Evolutionary conservation across 2,888 invertebrate species (phyloP).

Genomic region (Nomada fabriciana): DNA sequence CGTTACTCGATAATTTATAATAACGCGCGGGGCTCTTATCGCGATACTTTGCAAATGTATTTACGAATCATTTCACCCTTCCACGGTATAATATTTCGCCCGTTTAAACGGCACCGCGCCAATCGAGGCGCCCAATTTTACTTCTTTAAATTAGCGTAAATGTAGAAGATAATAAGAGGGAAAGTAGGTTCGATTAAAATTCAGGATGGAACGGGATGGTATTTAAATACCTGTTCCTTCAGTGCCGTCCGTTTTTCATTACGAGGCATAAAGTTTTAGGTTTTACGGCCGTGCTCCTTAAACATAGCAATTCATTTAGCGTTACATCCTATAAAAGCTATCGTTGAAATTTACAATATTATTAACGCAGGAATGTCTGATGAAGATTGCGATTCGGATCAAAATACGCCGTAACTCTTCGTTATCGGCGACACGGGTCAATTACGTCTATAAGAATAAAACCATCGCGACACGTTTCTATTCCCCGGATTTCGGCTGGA

Average conservation of each 20-base stretch:
- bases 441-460: slow-evolving; percentile 31
- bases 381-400: slow-evolving; percentile 20
- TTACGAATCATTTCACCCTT: no score
- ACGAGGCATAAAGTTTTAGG: slow-evolving; percentile 29
- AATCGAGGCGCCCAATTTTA: neutral
- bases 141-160: neutral
- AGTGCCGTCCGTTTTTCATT: neutral
- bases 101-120: neutral
- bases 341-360: slow-evolving; percentile 32
- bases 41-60: no score
- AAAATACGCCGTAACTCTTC: slow-evolving; percentile 30
- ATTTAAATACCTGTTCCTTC: neutral
- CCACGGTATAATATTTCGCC: neutral
- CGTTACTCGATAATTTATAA: no score
- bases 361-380: slow-evolving; percentile 20
- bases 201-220: neutral
- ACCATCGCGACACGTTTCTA: neutral
- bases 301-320: slow-evolving; percentile 30
- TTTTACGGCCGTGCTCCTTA: slow-evolving; percentile 37
- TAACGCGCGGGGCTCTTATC: no score
- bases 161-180: neutral
- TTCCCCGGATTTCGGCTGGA: neutral
- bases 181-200: neutral
- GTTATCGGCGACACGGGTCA: slow-evolving; percentile 8
- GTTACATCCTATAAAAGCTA: slow-evolving; percentile 31